phyloP scores from a whole-genome alignment of 2,113 vertebrate species.

The Pedionomus torquatus region DNA sequence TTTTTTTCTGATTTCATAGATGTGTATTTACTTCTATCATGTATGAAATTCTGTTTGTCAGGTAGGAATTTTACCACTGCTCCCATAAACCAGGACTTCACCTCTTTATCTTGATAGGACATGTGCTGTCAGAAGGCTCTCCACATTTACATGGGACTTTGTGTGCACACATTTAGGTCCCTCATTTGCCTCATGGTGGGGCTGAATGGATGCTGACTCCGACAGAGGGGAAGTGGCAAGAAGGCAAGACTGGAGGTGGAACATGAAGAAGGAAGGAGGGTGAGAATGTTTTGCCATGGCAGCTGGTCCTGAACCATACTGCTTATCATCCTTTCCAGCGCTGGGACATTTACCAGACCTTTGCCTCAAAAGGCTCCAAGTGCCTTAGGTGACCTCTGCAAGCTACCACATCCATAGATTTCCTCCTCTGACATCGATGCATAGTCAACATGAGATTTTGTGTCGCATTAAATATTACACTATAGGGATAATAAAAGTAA shows the following conservation, averaged over 20 bases:
- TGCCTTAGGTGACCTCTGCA: background rate
- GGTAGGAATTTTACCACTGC: background rate
- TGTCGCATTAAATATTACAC: background rate
- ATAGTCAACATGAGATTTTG: background rate
- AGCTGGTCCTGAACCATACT: background rate
- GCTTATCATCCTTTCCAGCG: fast-evolving
- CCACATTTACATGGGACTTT: background rate
- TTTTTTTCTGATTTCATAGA: background rate
- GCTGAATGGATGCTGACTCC: too few species aligned
- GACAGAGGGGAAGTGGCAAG: background rate
- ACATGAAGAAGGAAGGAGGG: background rate
- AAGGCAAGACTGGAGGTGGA: background rate
- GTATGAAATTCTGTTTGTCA: background rate
- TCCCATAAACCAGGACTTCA: background rate
- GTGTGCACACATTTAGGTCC: background rate
- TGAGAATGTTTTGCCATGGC: background rate
- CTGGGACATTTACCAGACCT: background rate
- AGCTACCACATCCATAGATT: background rate
- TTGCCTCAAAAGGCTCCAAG: background rate
- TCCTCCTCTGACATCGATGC: background rate
- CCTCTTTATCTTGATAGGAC: background rate
- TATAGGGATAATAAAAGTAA: background rate
- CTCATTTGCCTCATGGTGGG: fast-evolving
- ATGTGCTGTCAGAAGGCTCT: background rate
- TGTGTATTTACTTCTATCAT: background rate